Percentiles rank a stretch among this genome's conserved stretches.
Conservation (phyloP, 2,113 vertebrate species). For the Lophius piscatorius region DNA sequence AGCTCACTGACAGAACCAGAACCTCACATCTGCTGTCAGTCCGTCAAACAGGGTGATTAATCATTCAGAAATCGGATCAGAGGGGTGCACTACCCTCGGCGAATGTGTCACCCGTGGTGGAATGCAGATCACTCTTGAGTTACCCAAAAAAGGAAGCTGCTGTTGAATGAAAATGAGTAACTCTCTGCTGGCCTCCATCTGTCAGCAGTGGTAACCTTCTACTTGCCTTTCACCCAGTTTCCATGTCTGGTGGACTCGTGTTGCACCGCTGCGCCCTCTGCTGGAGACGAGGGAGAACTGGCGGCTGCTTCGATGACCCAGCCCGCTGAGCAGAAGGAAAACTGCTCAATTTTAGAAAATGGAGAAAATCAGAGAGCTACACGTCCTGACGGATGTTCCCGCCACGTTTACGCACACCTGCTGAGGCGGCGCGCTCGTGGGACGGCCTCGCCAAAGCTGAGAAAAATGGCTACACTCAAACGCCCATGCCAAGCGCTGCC, state of each 20-base stretch:
- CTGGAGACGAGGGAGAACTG: slow-evolving; percentile 22
- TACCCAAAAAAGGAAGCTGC: slow-evolving; percentile 1
- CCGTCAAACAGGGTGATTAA: too few species aligned
- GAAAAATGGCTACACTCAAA: slow-evolving; percentile 6
- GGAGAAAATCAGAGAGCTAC: slow-evolving; percentile 16
- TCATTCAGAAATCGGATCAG: too few species aligned
- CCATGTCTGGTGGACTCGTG: background rate
- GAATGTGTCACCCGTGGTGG: slow-evolving; percentile 6
- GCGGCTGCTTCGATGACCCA: background rate
- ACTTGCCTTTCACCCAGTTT: slow-evolving; percentile 59
- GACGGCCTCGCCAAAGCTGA: too few species aligned
- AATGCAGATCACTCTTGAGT: slow-evolving; percentile 15
- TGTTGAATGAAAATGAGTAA: slow-evolving; percentile 34
- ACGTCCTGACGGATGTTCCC: slow-evolving; percentile 31
- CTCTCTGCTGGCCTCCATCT: slow-evolving; percentile 57
- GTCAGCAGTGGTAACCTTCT: slow-evolving; percentile 49
- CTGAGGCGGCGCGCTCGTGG: background rate
- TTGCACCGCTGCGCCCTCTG: slow-evolving; percentile 44
- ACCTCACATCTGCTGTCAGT: too few species aligned
- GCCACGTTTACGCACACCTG: slow-evolving; percentile 20
- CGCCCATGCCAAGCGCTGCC: slow-evolving; percentile 16
- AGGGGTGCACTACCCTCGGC: background rate
- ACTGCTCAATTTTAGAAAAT: slow-evolving; percentile 16
- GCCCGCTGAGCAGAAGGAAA: slow-evolving; percentile 4
- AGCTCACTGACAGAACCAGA: too few species aligned